Conservation (phyloP, 1,140 invertebrate species). For the Leptonema lineaticorne region DNA sequence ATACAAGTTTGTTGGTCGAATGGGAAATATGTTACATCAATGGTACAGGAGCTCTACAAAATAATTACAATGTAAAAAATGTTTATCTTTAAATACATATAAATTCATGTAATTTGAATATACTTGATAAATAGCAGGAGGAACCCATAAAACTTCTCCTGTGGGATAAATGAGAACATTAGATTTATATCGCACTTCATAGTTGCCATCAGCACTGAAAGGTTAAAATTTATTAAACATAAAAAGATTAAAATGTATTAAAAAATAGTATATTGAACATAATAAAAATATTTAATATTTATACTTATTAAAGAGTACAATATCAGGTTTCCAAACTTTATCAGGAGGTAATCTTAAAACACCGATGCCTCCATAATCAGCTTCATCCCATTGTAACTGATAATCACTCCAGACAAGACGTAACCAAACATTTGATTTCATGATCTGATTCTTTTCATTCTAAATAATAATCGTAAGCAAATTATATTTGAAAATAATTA, state of each 20-base stretch:
- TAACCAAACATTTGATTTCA: constrained; percentile 99
- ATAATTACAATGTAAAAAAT: constrained; percentile 2
- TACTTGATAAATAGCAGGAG: constrained; percentile 95
- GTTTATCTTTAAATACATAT: not conserved
- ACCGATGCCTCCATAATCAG: constrained; percentile 95
- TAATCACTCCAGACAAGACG: constrained; percentile 97
- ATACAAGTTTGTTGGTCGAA: constrained; percentile 99
- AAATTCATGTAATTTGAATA: not conserved
- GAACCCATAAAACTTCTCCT: constrained; percentile 94
- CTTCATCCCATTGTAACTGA: constrained; percentile 96
- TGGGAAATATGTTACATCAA: constrained; percentile 98
- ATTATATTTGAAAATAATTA: not conserved
- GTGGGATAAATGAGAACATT: constrained; percentile 94
- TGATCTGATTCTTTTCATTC: constrained; percentile 99
- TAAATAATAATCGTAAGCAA: constrained; percentile 54
- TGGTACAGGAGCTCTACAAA: constrained; percentile 93
- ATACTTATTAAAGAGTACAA: constrained; percentile 99
- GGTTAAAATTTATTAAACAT: not conserved
- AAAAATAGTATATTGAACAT: not conserved
- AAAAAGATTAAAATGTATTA: not conserved
- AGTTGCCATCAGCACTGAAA: constrained; percentile 92
- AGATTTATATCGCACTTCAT: constrained; percentile 95
- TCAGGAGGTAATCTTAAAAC: constrained; percentile 94
- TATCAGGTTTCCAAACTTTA: constrained; percentile 99
- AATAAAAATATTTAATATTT: constrained; percentile 45